phyloP scores from a whole-genome alignment of 2,888 invertebrate species.

The Mythimna pallens region DNA sequence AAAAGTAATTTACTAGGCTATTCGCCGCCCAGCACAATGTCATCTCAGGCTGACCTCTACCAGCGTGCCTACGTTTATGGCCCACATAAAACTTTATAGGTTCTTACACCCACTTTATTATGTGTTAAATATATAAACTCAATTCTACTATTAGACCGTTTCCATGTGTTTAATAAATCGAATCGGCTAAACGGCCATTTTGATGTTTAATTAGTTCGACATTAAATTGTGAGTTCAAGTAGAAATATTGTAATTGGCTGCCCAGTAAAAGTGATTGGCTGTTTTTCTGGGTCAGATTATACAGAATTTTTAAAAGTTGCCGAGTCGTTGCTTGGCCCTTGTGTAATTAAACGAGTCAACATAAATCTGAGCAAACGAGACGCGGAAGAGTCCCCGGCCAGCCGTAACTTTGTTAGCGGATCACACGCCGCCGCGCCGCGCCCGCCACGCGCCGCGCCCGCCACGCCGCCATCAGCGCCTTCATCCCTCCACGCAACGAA shows the following conservation, averaged over 20 bases:
- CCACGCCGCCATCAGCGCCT: conserved; percentile 34
- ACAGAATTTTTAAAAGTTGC: conserved; percentile 64
- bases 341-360: conserved; percentile 79
- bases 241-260: conserved; percentile 63
- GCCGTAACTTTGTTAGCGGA: conserved; percentile 79
- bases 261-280: conserved; percentile 57
- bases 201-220: conserved; percentile 53
- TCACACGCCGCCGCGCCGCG: conserved; percentile 59
- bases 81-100: conserved; percentile 77
- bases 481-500: conserved; percentile 55
- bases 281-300: conserved; percentile 60
- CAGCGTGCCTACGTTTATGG: conserved; percentile 74
- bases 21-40: conserved; percentile 70
- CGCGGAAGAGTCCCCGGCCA: conserved; percentile 75
- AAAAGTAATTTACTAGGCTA: conserved; percentile 65
- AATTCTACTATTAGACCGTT: conserved; percentile 69
- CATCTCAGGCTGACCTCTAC: conserved; percentile 69
- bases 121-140: conserved; percentile 73
- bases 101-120: conserved; percentile 74
- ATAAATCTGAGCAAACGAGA: conserved; percentile 78
- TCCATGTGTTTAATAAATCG: conserved; percentile 70
- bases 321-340: conserved; percentile 64
- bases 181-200: conserved; percentile 40
- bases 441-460: conserved; percentile 53
- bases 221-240: conserved; percentile 50